A percentile compares a stretch with the other conserved stretches of the same genome.
These are phyloP conservation scores for Ennomos quercinarius DNA, from an alignment of 2,888 invertebrate species.

Conservation along the genomic window DNA sequence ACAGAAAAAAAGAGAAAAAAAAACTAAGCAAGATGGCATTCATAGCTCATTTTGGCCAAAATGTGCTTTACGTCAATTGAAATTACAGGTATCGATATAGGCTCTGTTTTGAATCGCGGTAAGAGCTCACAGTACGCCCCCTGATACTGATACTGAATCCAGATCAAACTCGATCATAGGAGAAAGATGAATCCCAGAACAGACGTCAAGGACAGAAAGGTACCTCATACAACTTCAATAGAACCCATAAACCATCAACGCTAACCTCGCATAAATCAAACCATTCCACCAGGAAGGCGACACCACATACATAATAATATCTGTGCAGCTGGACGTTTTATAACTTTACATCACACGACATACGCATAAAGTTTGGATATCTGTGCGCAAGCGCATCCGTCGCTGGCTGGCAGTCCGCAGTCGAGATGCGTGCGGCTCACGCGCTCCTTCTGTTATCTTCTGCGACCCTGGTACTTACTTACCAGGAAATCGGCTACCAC, in stretches of 20 bases:
- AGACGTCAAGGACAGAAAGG: background rate
- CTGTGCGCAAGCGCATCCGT: conserved; percentile 71
- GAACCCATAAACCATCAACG: conserved; percentile 12
- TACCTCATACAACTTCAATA: conserved; percentile 7
- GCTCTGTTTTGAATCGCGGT: too few relatives aligned
- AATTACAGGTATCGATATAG: too few relatives aligned
- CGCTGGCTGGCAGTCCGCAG: conserved; percentile 74
- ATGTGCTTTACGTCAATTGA: too few relatives aligned
- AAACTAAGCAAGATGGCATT: too few relatives aligned
- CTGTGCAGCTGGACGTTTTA: conserved; percentile 14
- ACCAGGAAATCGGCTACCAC: conserved; percentile 68
- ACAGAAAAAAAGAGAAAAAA: too few relatives aligned
- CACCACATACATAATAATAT: conserved; percentile 1
- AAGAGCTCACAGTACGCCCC: too few relatives aligned
- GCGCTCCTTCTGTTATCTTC: conserved; percentile 61
- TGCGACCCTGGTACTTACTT: conserved; percentile 67
- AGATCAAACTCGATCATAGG: background rate
- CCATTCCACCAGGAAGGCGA: background rate
- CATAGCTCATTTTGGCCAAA: too few relatives aligned
- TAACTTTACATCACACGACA: conserved; percentile 36
- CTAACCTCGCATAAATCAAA: conserved; percentile 15
- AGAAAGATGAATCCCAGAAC: conserved; percentile 15
- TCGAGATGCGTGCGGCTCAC: conserved; percentile 78
- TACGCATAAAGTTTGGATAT: conserved; percentile 61
- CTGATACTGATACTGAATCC: too few relatives aligned